Conservation (phyloP, 2,113 vertebrate genomes). For the Miniopterus natalensis region DNA sequence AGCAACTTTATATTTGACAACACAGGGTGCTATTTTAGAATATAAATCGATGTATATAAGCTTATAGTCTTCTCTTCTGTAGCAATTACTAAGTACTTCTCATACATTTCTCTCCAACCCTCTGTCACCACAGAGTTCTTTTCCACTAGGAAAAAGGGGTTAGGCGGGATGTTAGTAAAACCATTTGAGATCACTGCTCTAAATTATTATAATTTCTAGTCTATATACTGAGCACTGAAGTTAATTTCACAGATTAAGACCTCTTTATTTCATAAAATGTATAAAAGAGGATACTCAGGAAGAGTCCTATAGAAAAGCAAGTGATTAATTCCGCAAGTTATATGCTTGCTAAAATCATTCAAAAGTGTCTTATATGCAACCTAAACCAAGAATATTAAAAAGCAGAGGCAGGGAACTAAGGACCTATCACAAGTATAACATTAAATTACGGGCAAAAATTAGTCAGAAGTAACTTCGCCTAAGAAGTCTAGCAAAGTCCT, state of each 20-base stretch:
- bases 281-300: constrained; percentile 3
- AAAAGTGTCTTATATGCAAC: background rate
- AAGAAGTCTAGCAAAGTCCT: background rate
- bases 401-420: background rate
- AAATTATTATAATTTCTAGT: background rate
- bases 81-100: background rate
- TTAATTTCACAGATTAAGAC: background rate
- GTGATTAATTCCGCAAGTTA: background rate
- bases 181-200: background rate
- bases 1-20: background rate
- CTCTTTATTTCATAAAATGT: background rate
- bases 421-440: background rate
- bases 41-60: background rate
- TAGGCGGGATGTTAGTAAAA: constrained; percentile 2
- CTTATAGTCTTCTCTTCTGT: background rate
- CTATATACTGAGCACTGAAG: background rate
- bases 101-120: background rate
- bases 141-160: background rate
- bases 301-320: background rate
- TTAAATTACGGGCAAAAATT: background rate
- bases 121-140: background rate
- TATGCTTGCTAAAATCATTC: background rate
- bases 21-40: background rate
- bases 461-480: background rate
- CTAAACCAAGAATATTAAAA: background rate